Percentiles rank a stretch among this genome's conserved stretches.
Evolutionary conservation across 2,888 invertebrate species (phyloP).

Genomic region (Chromoteleia sp.): DNA sequence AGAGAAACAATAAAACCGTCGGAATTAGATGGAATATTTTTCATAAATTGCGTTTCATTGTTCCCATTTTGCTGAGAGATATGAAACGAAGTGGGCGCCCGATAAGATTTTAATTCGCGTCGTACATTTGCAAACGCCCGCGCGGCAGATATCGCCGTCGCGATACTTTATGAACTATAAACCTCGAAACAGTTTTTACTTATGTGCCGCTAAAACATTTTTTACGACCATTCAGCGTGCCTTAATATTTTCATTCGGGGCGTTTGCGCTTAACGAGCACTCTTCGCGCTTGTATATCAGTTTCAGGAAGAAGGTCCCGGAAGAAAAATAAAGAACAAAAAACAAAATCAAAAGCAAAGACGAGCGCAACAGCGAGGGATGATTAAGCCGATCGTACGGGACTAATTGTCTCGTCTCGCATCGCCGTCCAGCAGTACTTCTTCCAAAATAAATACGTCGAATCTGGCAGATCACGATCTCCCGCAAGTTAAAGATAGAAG

Average conservation of each 20-base stretch:
- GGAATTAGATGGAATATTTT: slow-evolving; percentile 29
- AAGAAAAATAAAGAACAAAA: background rate
- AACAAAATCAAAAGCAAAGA: too few relatives aligned
- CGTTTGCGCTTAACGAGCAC: slow-evolving; percentile 20
- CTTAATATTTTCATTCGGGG: slow-evolving; percentile 49
- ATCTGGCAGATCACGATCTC: too few relatives aligned
- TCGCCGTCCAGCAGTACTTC: too few relatives aligned
- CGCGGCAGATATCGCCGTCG: background rate
- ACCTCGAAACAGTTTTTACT: slow-evolving; percentile 55
- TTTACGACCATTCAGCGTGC: slow-evolving; percentile 43
- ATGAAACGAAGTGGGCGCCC: background rate
- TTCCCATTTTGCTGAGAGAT: slow-evolving; percentile 1
- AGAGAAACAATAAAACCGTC: background rate
- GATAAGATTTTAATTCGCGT: slow-evolving; percentile 58
- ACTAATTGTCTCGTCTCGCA: too few relatives aligned
- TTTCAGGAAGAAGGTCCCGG: slow-evolving; percentile 7
- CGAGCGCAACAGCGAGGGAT: too few relatives aligned
- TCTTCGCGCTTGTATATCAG: slow-evolving; percentile 10
- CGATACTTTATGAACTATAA: slow-evolving; percentile 63
- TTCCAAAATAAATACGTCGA: too few relatives aligned
- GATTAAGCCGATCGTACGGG: too few relatives aligned
- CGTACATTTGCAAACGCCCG: slow-evolving; percentile 44
- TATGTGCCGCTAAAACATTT: slow-evolving; percentile 50
- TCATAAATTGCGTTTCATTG: slow-evolving; percentile 29
- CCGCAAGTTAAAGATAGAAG: too few relatives aligned